Percentiles rank a stretch among this genome's conserved stretches.
These are phyloP conservation scores for Drosophila melanosoma DNA, from an alignment of 2,888 invertebrate genomes.

Conservation along the genomic window DNA sequence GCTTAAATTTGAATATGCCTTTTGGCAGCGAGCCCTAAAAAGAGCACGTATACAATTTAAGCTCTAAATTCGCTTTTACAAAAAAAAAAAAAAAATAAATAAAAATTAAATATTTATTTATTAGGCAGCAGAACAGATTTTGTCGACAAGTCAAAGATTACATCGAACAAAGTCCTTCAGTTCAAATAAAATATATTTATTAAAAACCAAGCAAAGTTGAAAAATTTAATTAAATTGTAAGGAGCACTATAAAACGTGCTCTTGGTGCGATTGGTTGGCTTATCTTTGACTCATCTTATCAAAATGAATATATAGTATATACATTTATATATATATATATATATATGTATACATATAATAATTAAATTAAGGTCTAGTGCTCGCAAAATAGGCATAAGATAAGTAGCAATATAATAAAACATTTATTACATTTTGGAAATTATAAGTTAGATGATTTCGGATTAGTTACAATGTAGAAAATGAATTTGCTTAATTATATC, in stretches of 20 bases:
- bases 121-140: background rate
- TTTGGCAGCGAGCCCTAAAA: background rate
- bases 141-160: background rate
- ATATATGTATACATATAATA: background rate
- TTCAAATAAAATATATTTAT: background rate
- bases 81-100: conserved; percentile 1
- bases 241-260: background rate
- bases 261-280: background rate
- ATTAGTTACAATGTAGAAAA: background rate
- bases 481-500: background rate
- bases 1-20: conserved; percentile 42
- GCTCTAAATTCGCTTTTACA: background rate
- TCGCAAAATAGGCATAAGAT: background rate
- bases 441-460: background rate
- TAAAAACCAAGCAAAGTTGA: background rate
- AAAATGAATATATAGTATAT: background rate
- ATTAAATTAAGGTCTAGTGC: background rate
- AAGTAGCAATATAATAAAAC: background rate
- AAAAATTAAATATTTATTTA: background rate
- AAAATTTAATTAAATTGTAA: background rate
- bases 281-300: background rate
- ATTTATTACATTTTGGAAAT: background rate
- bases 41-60: background rate
- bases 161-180: background rate
- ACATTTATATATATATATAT: background rate